Base-by-base conservation (phyloP, 1,140 invertebrate species). In the Drosophila kepulauana region DNA sequence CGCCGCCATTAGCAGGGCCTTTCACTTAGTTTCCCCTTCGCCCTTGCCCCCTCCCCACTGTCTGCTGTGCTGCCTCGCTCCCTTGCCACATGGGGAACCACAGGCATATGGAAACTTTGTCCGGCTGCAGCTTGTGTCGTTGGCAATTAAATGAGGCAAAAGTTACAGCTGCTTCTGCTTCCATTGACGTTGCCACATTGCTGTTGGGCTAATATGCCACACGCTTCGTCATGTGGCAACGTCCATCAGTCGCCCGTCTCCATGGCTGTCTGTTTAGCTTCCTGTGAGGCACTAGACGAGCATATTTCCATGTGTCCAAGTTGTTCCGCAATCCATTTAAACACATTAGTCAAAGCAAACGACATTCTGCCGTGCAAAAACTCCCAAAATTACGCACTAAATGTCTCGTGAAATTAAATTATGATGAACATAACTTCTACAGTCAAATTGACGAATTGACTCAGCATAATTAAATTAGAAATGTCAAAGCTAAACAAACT, bases 91-190 rank as follows among this genome's bases (percentile, higher is more conserved):
- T 33, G 30, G 30, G 30, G 6, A 3, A 41, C 38, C 45, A 48
- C 20, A 49, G 49, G 59, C 72, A 71, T 52, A 71, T 67, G 70
- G 54, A 73, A 75, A 75, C 58, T 64, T 71, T 64, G 63, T 67
- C 64, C 43, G 46, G 30, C 68, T 25, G 45, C 16, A 63, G n/a
- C 58, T 64, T 45, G 59, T 63, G 73, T 75, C 67, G 67, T 35
- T 63, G 73, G 67, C 74, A 76, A 76, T 76, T 72, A 76, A 72
- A 72, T 65, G 54, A 46, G 68, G 61, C 68, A 71, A 59, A 66
- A 76, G 54, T 72, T 76, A 48, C 30, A 35, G 30, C 15, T 54
- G 20, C 16, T 10, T 8, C 7, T 57, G 54, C 25, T 30, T n/a
- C 49, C 38, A n/a, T n/a, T 41, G 38, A 7, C 10, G 38, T 41